Percentiles rank a stretch among this genome's conserved stretches.
phyloP scores from a whole-genome alignment of 2,113 vertebrate species.

The Microtus oregoni region DNA sequence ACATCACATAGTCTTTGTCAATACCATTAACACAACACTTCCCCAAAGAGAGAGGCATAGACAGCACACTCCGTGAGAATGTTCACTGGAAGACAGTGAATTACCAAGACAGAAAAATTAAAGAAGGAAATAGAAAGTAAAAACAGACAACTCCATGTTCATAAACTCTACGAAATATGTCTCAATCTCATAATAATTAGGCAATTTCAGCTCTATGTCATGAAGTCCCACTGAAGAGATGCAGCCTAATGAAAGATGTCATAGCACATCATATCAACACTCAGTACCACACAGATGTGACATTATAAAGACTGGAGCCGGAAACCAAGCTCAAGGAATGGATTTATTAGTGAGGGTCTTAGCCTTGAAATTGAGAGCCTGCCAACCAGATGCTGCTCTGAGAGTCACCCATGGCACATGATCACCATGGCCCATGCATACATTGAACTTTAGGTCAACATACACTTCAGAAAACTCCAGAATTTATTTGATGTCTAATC shows the following conservation, averaged over 20 bases:
- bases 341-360: neutral
- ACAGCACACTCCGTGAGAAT: neutral
- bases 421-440: neutral
- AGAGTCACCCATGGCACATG: neutral
- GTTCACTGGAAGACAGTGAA: neutral
- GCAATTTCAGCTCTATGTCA: neutral
- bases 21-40: neutral
- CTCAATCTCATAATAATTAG: neutral
- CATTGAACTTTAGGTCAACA: neutral
- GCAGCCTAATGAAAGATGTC: conserved; percentile 6
- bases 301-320: neutral
- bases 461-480: neutral
- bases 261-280: neutral
- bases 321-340: neutral
- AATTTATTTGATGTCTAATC: neutral
- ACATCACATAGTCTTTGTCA: neutral
- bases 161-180: neutral
- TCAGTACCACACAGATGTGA: neutral
- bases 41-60: neutral
- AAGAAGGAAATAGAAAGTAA: neutral
- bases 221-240: neutral
- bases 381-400: neutral
- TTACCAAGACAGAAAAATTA: neutral
- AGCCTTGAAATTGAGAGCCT: neutral
- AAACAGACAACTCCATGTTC: neutral